Evolutionary conservation across 1,140 invertebrate genomes (phyloP), one percentile per base, ranked within the genome.

Genomic region (Hormaphis cornu): DNA sequence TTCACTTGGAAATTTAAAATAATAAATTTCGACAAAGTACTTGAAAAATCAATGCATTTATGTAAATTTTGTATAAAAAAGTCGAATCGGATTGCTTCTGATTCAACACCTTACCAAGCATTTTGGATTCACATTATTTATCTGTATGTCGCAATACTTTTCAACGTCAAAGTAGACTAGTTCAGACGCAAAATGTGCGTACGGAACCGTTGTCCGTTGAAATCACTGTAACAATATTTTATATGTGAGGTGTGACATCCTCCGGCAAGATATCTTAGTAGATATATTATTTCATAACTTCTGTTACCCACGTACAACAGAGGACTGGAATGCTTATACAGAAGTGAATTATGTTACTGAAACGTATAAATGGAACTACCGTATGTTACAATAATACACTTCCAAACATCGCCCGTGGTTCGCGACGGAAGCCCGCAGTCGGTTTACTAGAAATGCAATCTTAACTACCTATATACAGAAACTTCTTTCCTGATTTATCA

Each of bases 311-410:
- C 30, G 18, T n/a, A n/a, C n/a, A n/a, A n/a, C n/a, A n/a, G n/a
- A n/a, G n/a, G n/a, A n/a, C n/a, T n/a, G n/a, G n/a, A n/a, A n/a
- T n/a, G n/a, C n/a, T n/a, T n/a, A n/a, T n/a, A n/a, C n/a, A n/a
- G 53, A 56, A 56, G 53, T 56, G 20, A 56, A 56, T 52, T 35
- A 56, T 35, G 30, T 35, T 35, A 35, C 28, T 56, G 10, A 35
- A 56, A 56, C 22, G 12, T 56, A 56, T n/a, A n/a, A n/a, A n/a
- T 56, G 14, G 53, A 28, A 56, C 53, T 56, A 56, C 53, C 12
- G 53, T 56, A 28, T 18, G 18, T 12, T 35, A 16, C 35, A n/a
- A 5, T 33, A 22, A 56, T 33, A 14, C 24, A 33, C 20, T 54
- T 54, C 33, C 9, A 33, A 54, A 54, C 33, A 54, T 16, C 28